phyloP scores from a whole-genome alignment of 2,797 vertebrate species.

The Eptatretus atami region DNA sequence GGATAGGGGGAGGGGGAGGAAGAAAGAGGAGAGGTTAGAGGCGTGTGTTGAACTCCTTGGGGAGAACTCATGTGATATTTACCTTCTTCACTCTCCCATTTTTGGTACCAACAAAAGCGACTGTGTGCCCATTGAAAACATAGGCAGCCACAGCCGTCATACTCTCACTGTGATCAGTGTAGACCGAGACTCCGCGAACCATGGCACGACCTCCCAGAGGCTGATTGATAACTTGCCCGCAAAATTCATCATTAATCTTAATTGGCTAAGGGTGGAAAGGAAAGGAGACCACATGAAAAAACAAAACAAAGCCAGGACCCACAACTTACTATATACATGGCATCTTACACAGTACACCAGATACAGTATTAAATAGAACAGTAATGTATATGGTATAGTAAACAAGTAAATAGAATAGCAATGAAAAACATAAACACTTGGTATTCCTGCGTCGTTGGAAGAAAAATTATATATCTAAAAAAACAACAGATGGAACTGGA shows the following conservation, averaged over 20 bases:
- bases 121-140: conserved; percentile 69
- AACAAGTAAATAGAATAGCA: too few relatives aligned
- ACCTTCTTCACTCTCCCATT: conserved; percentile 86
- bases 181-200: conserved; percentile 55
- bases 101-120: conserved; percentile 83
- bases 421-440: too few relatives aligned
- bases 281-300: neutral
- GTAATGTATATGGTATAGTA: too few relatives aligned
- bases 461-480: too few relatives aligned
- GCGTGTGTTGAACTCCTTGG: too few relatives aligned
- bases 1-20: too few relatives aligned
- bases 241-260: conserved; percentile 88
- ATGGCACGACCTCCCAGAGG: conserved; percentile 65
- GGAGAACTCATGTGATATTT: conserved; percentile 4
- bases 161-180: conserved; percentile 54
- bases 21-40: too few relatives aligned
- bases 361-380: too few relatives aligned
- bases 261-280: conserved; percentile 30
- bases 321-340: too few relatives aligned
- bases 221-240: conserved; percentile 93
- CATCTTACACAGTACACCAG: too few relatives aligned
- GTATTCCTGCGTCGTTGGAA: too few relatives aligned
- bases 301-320: neutral
- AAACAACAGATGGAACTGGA: too few relatives aligned
- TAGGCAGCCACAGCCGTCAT: conserved; percentile 80